Evolutionary conservation across 2,888 invertebrate genomes (phyloP).

Genomic region (Xanthia icteritia): DNA sequence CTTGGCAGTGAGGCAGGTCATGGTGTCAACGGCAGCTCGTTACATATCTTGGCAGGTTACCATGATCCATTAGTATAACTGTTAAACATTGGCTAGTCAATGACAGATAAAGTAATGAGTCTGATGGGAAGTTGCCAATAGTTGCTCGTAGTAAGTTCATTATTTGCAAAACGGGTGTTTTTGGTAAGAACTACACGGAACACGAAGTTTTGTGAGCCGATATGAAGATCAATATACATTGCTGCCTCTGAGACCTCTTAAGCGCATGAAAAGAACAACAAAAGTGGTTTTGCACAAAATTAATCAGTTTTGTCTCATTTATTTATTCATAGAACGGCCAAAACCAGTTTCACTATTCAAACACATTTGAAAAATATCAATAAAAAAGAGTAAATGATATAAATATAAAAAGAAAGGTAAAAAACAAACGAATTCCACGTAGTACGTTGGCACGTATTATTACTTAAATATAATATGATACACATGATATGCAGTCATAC

Average conservation of each 20-base stretch:
- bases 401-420: neutral
- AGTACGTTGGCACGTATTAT: neutral
- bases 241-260: too few relatives aligned
- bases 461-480: neutral
- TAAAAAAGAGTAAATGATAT: neutral
- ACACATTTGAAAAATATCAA: neutral
- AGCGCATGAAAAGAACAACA: neutral
- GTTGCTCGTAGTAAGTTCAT: neutral
- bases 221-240: neutral
- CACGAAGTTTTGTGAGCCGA: neutral
- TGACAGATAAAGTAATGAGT: neutral
- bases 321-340: neutral
- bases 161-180: neutral
- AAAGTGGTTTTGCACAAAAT: neutral
- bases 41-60: conserved; percentile 16
- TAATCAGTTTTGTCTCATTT: neutral
- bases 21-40: conserved; percentile 24
- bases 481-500: neutral
- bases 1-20: conserved; percentile 51
- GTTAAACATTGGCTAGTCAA: neutral
- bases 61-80: neutral
- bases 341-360: neutral
- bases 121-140: neutral
- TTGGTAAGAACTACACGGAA: neutral
- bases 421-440: neutral